Evolutionary conservation across 2,888 invertebrate genomes (phyloP).

Genomic region (Zaprionus obscuricornis): DNA sequence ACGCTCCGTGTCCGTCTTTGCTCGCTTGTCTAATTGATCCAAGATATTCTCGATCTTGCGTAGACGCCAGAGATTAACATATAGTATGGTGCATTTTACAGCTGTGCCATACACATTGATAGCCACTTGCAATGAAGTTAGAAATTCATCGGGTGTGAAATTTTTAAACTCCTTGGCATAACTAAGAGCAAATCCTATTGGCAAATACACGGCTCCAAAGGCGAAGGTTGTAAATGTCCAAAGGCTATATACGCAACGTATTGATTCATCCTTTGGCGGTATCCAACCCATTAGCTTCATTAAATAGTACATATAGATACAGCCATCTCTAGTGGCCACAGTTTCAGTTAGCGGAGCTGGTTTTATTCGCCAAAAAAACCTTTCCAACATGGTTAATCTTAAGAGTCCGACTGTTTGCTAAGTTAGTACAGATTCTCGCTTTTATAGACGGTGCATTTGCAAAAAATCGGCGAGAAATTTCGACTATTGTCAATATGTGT

Average conservation of each 20-base stretch:
- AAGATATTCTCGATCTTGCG: background rate
- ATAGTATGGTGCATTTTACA: slow-evolving; percentile 18
- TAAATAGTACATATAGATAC: background rate
- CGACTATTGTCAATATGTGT: too few species aligned
- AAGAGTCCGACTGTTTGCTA: too few species aligned
- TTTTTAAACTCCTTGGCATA: background rate
- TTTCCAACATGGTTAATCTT: background rate
- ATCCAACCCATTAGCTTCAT: slow-evolving; percentile 1
- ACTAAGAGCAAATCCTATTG: slow-evolving; percentile 18
- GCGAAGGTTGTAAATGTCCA: background rate
- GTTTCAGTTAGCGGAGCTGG: slow-evolving; percentile 1
- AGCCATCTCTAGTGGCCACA: background rate
- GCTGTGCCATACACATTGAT: slow-evolving; percentile 31
- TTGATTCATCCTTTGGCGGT: background rate
- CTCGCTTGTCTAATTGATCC: background rate
- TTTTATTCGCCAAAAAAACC: background rate
- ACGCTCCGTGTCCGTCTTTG: slow-evolving; percentile 1
- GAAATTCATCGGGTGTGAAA: background rate
- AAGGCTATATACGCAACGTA: background rate
- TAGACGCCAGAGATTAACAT: slow-evolving; percentile 3
- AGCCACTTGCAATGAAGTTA: slow-evolving; percentile 4
- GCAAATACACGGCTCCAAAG: slow-evolving; percentile 15
- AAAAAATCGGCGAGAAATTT: too few species aligned
- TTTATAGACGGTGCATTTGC: background rate
- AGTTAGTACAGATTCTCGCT: too few species aligned